phyloP scores from a whole-genome alignment of 2,113 vertebrate genomes.

The Passerina amoena region DNA sequence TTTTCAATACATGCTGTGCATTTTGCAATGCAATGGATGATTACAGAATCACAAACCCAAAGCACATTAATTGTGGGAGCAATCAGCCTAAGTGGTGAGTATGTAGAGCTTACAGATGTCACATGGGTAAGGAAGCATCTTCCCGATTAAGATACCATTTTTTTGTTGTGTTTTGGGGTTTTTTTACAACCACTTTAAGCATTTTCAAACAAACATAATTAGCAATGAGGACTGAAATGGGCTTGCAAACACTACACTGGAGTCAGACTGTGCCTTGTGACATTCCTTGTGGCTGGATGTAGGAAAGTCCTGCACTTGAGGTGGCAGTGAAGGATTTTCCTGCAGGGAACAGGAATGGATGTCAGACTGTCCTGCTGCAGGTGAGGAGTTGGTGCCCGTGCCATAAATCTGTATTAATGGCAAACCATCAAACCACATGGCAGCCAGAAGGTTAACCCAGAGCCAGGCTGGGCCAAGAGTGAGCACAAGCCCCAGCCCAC shows the following conservation, averaged over 20 bases:
- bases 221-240: not conserved
- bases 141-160: not conserved
- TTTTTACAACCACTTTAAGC: not conserved
- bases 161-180: not conserved
- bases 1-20: conserved; percentile 2
- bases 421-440: not conserved
- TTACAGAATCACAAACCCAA: conserved; percentile 25
- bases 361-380: not conserved
- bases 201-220: not conserved
- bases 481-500: not conserved
- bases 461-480: conserved; percentile 16
- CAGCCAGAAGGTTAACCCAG: not conserved
- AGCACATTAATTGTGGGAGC: conserved; percentile 32
- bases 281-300: not conserved
- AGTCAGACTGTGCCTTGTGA: not conserved
- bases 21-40: conserved; percentile 4
- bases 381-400: not conserved
- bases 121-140: not conserved
- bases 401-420: not conserved
- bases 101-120: not conserved
- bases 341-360: not conserved
- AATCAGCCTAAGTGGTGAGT: conserved; percentile 8
- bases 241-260: not conserved
- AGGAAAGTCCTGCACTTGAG: not conserved
- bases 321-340: not conserved